Evolutionary conservation across 2,888 invertebrate genomes (phyloP).

Genomic region (Philaethria dido): DNA sequence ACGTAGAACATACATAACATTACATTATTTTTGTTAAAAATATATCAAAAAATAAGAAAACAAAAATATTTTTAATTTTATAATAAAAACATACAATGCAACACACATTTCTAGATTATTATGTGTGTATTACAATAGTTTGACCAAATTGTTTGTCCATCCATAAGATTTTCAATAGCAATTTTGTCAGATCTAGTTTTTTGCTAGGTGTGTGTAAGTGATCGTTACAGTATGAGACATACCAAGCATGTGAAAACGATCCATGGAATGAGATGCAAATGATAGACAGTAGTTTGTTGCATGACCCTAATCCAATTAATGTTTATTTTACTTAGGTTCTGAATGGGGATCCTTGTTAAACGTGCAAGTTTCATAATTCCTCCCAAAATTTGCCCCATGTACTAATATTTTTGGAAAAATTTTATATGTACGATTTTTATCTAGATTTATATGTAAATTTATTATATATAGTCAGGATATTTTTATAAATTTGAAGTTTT

Average conservation of each 20-base stretch:
- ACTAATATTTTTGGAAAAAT: neutral
- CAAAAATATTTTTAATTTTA: neutral
- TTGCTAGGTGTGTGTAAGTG: conserved; percentile 33
- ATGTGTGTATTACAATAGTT: conserved; percentile 7
- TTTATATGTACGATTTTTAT: neutral
- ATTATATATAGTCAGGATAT: too few relatives aligned
- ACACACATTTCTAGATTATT: conserved; percentile 4
- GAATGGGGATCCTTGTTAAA: conserved; percentile 43
- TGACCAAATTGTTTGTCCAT: conserved; percentile 25
- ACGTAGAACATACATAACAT: conserved; percentile 9
- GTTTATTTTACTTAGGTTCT: conserved; percentile 51
- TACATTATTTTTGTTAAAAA: neutral
- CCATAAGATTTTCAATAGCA: neutral
- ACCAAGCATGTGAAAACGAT: conserved; percentile 59
- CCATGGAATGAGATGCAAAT: conserved; percentile 58
- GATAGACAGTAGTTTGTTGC: conserved; percentile 58
- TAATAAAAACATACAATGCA: neutral
- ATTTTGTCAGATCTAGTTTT: conserved; percentile 31
- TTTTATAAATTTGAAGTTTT: too few relatives aligned
- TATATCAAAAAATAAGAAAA: neutral
- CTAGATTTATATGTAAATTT: neutral
- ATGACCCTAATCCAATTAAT: conserved; percentile 57
- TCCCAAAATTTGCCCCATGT: neutral
- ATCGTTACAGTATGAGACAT: conserved; percentile 32
- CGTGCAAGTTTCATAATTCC: neutral